Evolutionary conservation across 2,888 invertebrate genomes (phyloP).

Genomic region (Amiota minor): DNA sequence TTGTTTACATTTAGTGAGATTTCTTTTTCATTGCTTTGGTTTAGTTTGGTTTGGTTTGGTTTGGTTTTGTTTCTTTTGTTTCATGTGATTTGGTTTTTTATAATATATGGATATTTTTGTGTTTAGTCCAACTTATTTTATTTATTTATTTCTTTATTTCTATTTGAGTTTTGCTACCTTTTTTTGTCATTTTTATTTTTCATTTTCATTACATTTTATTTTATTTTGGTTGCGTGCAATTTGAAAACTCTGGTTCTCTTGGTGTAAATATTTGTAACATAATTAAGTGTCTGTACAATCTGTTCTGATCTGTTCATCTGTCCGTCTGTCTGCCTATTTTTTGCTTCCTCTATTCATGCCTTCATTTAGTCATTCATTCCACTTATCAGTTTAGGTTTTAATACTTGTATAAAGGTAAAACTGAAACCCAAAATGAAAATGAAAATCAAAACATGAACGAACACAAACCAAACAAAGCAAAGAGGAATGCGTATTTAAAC

Average conservation of each 20-base stretch:
- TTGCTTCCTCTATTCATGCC: too few species aligned
- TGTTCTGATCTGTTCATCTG: background rate
- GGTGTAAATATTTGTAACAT: constrained; percentile 68
- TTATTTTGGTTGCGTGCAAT: constrained; percentile 10
- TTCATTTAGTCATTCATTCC: too few species aligned
- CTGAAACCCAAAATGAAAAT: too few species aligned
- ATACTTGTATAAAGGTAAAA: too few species aligned
- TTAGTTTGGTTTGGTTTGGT: background rate
- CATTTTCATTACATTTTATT: constrained; percentile 18
- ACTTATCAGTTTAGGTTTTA: constrained; percentile 4
- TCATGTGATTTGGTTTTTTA: constrained; percentile 47
- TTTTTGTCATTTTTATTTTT: constrained; percentile 55
- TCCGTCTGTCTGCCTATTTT: too few species aligned
- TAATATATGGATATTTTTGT: constrained; percentile 42
- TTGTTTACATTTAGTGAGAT: too few species aligned
- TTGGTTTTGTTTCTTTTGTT: constrained; percentile 33
- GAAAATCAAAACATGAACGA: constrained; percentile 18
- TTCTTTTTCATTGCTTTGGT: constrained; percentile 4
- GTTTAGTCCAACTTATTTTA: background rate
- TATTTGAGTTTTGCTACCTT: constrained; percentile 37
- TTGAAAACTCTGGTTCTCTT: constrained; percentile 21
- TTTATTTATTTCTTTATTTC: background rate
- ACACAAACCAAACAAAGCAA: constrained; percentile 2
- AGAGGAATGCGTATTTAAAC: too few species aligned
- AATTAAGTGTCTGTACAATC: constrained; percentile 51